These are phyloP conservation scores for Agrochola circellaris DNA, from an alignment of 2,888 invertebrate species.

Conservation along the genomic window DNA sequence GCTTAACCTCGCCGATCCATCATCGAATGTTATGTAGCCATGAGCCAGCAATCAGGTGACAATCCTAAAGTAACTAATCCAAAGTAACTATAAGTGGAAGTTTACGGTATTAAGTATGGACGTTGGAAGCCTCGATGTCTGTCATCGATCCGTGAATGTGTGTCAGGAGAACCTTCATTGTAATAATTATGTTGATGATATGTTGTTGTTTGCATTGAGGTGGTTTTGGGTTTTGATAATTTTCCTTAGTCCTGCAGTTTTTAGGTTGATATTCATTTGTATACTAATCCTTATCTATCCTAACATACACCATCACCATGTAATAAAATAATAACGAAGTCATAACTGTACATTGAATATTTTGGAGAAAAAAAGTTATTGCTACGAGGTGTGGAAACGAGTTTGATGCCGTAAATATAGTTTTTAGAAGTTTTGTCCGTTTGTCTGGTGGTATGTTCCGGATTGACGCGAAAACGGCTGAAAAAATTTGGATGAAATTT, in stretches of 20 bases:
- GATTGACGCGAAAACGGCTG: too few species aligned
- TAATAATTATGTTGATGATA: background rate
- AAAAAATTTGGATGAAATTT: too few species aligned
- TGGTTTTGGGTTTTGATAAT: background rate
- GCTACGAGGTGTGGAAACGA: too few species aligned
- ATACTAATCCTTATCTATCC: too few species aligned
- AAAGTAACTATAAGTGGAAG: conserved; percentile 25
- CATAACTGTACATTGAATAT: too few species aligned
- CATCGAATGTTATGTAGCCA: background rate
- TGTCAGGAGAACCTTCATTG: conserved; percentile 27
- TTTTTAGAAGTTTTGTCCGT: too few species aligned
- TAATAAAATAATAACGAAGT: too few species aligned
- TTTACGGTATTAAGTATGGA: conserved; percentile 18
- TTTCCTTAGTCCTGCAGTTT: background rate
- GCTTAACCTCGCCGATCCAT: background rate
- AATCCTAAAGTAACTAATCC: conserved; percentile 5
- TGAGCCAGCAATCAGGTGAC: background rate
- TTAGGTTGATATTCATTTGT: background rate
- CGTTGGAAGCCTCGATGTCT: conserved; percentile 11
- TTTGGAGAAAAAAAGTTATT: too few species aligned
- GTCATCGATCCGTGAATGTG: conserved; percentile 32
- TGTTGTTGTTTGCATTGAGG: background rate
- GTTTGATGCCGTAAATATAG: too few species aligned
- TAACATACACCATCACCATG: too few species aligned
- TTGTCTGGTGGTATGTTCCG: too few species aligned